Conservation (phyloP, 2,888 invertebrate species). For the Caenorhabditis doughertyi region DNA sequence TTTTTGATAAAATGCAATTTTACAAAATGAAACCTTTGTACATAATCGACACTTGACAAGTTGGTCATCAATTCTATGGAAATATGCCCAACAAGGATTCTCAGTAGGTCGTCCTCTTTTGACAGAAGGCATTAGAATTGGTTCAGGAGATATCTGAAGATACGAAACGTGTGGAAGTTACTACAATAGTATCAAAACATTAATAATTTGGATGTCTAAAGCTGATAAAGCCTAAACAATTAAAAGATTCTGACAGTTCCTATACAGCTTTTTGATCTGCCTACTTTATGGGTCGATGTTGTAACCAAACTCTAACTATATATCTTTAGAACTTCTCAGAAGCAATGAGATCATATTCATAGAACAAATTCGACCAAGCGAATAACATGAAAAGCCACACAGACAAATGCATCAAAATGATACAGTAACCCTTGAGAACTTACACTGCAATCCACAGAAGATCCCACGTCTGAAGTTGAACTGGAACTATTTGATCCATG, state of each 20-base stretch:
- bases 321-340: too few relatives aligned
- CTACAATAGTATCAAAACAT: too few relatives aligned
- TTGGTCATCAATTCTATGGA: conserved; percentile 72
- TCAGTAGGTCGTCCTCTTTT: conserved; percentile 74
- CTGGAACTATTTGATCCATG: conserved; percentile 54
- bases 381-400: neutral
- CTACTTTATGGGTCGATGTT: too few relatives aligned
- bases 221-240: too few relatives aligned
- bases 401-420: neutral
- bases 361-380: neutral
- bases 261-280: too few relatives aligned
- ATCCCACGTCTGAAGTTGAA: conserved; percentile 51
- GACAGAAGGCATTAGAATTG: conserved; percentile 59
- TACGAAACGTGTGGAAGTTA: neutral
- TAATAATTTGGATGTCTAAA: too few relatives aligned
- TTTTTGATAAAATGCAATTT: neutral
- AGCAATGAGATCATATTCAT: too few relatives aligned
- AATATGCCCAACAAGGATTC: conserved; percentile 76
- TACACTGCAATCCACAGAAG: conserved; percentile 54
- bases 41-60: conserved; percentile 72
- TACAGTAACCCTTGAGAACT: conserved; percentile 28
- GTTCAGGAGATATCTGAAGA: conserved; percentile 57
- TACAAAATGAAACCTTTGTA: conserved; percentile 61
- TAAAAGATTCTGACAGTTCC: too few relatives aligned
- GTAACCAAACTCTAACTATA: too few relatives aligned